A percentile compares a stretch with the other conserved stretches of the same genome.
phyloP scores from a whole-genome alignment of 2,113 vertebrate genomes.

The Apodemus speciosus region DNA sequence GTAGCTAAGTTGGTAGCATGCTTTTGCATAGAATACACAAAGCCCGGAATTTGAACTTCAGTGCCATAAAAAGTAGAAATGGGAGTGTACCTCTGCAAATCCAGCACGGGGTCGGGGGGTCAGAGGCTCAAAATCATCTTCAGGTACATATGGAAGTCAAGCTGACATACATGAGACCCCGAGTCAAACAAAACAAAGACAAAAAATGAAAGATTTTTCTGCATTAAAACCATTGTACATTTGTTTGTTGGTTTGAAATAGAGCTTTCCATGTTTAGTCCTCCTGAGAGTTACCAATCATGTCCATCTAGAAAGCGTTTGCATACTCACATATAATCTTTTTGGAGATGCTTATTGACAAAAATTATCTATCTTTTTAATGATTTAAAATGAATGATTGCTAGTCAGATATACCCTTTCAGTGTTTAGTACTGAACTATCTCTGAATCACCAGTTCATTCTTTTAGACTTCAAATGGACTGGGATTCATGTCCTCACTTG shows the following conservation, averaged over 20 bases:
- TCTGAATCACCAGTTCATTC: conserved; percentile 33
- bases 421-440: background rate
- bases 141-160: background rate
- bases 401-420: background rate
- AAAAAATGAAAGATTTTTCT: background rate
- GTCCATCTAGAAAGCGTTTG: background rate
- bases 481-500: conserved; percentile 27
- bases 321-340: background rate
- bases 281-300: background rate
- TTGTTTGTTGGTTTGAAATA: background rate
- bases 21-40: background rate
- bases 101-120: background rate
- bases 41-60: background rate
- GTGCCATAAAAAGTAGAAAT: background rate
- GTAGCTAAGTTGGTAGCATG: background rate
- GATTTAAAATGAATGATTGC: conserved; percentile 33
- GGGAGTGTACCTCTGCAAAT: too few species aligned
- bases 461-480: background rate
- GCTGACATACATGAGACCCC: background rate
- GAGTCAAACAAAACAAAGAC: background rate
- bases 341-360: background rate
- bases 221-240: background rate
- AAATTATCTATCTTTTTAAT: background rate
- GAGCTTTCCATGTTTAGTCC: background rate
- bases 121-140: background rate